A percentile compares a stretch with the other conserved stretches of the same genome.
Conservation (phyloP, 2,797 vertebrate genomes). For the Poliocrania exsul region DNA sequence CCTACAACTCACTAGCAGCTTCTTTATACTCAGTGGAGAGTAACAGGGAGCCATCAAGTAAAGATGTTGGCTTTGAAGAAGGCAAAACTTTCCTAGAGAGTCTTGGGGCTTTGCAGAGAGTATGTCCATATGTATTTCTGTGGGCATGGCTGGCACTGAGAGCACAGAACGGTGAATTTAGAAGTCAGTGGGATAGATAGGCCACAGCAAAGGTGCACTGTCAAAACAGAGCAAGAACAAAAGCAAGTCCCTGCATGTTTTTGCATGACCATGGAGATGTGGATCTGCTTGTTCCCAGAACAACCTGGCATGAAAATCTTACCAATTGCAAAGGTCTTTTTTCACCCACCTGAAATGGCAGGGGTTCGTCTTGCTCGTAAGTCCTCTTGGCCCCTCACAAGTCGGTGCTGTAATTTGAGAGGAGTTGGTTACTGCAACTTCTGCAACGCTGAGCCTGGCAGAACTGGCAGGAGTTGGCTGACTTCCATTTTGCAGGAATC, state of each 20-base stretch:
- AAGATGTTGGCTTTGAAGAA: neutral
- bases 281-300: neutral
- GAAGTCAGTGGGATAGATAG: neutral
- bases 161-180: neutral
- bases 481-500: neutral
- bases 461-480: neutral
- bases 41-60: neutral
- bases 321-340: neutral
- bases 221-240: neutral
- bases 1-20: neutral
- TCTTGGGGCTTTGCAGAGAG: neutral
- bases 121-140: neutral
- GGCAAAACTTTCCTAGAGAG: neutral
- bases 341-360: neutral
- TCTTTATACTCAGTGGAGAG: neutral
- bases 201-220: neutral
- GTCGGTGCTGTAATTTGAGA: neutral
- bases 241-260: neutral
- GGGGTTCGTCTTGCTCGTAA: rapidly evolving
- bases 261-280: neutral
- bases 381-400: neutral
- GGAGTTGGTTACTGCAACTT: neutral
- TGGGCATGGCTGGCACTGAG: neutral
- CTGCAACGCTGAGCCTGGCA: neutral
- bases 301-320: neutral